phyloP scores from a whole-genome alignment of 2,797 vertebrate species.

The Periparus ater region DNA sequence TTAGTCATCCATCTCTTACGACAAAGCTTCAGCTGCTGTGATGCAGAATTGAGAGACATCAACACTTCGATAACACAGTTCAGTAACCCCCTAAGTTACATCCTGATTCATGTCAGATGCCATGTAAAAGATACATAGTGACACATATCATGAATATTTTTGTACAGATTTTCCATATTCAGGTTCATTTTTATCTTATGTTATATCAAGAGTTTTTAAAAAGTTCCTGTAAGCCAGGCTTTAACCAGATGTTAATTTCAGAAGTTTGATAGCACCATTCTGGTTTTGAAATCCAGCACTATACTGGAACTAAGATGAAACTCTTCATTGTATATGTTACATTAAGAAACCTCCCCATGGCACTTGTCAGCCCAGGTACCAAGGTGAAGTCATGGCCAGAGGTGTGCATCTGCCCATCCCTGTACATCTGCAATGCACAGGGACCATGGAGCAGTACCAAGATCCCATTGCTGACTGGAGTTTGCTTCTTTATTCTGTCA shows the following conservation, averaged over 20 bases:
- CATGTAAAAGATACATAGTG: neutral
- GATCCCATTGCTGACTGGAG: neutral
- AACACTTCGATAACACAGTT: neutral
- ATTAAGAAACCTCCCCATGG: neutral
- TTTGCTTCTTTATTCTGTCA: neutral
- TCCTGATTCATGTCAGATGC: neutral
- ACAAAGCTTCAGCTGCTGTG: neutral
- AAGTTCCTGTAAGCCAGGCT: neutral
- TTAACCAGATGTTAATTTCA: conserved; percentile 13
- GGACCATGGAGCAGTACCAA: neutral
- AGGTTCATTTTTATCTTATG: neutral
- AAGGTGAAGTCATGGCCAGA: neutral
- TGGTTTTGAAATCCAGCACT: neutral
- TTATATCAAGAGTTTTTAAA: neutral
- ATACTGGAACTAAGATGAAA: neutral
- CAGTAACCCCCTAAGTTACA: neutral
- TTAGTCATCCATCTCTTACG: neutral
- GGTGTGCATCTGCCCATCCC: fast-evolving
- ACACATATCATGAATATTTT: neutral
- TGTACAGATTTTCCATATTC: neutral
- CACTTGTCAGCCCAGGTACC: neutral
- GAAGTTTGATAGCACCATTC: neutral
- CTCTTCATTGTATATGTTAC: neutral
- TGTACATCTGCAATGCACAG: neutral
- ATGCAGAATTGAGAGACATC: neutral